These are phyloP conservation scores for Saguinus midas DNA, from an alignment of 2,113 vertebrate species.

Conservation along the genomic window DNA sequence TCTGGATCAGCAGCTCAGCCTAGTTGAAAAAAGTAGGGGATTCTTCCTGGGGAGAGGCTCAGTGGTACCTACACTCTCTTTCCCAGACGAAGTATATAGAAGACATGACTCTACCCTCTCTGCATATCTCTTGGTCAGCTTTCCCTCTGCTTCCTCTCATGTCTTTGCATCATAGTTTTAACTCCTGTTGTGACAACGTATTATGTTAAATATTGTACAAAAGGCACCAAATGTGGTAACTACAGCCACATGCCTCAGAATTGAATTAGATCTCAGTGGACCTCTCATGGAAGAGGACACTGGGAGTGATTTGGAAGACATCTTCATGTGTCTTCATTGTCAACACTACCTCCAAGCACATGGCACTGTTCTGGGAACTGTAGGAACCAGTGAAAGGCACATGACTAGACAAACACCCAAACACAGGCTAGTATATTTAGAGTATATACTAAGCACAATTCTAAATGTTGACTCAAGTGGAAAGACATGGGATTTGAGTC, in stretches of 20 bases:
- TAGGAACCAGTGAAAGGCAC: not conserved
- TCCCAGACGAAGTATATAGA: not conserved
- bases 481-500: not conserved
- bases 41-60: not conserved
- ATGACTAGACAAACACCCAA: not conserved
- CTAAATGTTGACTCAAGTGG: not conserved
- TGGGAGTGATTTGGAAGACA: not conserved
- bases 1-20: not conserved
- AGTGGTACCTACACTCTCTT: not conserved
- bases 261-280: not conserved
- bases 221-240: not conserved
- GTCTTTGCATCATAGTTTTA: constrained; percentile 28
- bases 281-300: not conserved
- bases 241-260: not conserved
- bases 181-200: not conserved
- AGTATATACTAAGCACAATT: not conserved
- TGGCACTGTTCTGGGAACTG: not conserved
- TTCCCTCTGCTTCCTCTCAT: not conserved
- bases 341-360: not conserved
- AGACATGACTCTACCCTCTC: not conserved
- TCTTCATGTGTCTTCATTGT: not conserved
- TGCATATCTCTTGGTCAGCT: not conserved
- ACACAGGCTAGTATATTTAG: not conserved
- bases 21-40: not conserved
- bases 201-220: not conserved